Base-by-base conservation (phyloP, 2,797 vertebrate genomes). In the Bufotes viridis region DNA sequence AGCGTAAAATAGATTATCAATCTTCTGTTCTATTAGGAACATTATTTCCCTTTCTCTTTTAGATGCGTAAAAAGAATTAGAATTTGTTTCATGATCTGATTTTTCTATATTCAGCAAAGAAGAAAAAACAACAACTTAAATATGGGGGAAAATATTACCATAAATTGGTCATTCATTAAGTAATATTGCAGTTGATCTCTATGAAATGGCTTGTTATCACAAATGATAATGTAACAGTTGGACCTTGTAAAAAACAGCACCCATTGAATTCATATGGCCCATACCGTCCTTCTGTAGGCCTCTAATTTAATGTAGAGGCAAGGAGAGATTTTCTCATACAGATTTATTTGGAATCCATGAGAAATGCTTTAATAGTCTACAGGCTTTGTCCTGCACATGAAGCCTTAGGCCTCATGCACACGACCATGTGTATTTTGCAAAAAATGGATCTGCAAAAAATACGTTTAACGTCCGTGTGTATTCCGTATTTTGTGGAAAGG, bases 11-110 rank as follows among this genome's bases (percentile, higher is more conserved):
- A 81, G 15, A 63, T 81, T 55, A 55, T 51, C 78, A n/a, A 84
- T 63, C 51, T 78, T 57, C 65, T 24, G 57, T 81, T 87, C 12
- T 53, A 86, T 53, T 78, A 79, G 51, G 29, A 79, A 86, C 20
- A 26, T 53, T 22, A 80, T 80, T 80, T 81, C 58, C 20, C 15
- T 63, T 81, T 81, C 11, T 78, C 22, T 1, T 78, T 55, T 15
- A 24, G 74, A 78, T 13, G 7, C 55, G 58, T 49, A 63, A 81
- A 81, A 63, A 63, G 60, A 49, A 81, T 65, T 81, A 14, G 20
- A 81, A 81, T 51, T 8, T 51, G 24, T 65, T 65, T 81, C 80
- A 53, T 0, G 15, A 81, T 81, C 61, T 51, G 15, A 3, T 53
- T 67, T 42, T 53, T 53, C 42, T 3, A 53, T 75, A 51, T 75